Base-by-base conservation (phyloP, 1,140 invertebrate species). In the Saccostrea cuccullata region DNA sequence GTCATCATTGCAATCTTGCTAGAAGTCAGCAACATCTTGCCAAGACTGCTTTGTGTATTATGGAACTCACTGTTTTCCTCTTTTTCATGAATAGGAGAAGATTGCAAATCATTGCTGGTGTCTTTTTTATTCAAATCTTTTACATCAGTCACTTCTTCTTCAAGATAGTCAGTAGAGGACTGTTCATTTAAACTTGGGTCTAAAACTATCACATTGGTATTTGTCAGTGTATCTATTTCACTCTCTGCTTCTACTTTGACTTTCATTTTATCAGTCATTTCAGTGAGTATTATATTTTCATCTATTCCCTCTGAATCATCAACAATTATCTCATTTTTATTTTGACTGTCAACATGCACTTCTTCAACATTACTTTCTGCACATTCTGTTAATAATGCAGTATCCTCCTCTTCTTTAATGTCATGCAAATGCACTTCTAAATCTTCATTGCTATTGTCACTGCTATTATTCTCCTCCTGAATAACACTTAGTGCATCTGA, bases 401-500 rank as follows among this genome's bases (percentile, higher is more conserved):
- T 84, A 56, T 36, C 26, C 23, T 84, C 83, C 56, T 84, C 83
- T 47, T 84, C 55, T 56, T 84, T 11, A 23, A 58, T 58, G n/a
- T 84, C 56, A 55, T 58, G 55, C n/a, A 84, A 36, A n/a, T 26
- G 20, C 20, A 64, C 82, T 56, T 58, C n/a, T 9, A 83, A 55
- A 4, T 55, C 58, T 36, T 84, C 73, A 40, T 83, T 85, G 20
- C 82, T 83, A 3, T 82, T 30, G n/a, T 87, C 86, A 67, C 84
- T 89, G 47, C 83, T 56, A 23, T 87, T 86, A 12, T 55, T 85
- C 82, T 89, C 89, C 64, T 89, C 89, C n/a, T 82, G 26, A 11
- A 89, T 89, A n/a, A 89, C 55, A 87, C 89, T 89, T 1, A 89
- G 26, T n/a, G 70, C 67, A 82, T 89, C 89, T 64, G 89, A 89